Evolutionary conservation across 2,888 invertebrate genomes (phyloP).

Genomic region (Cephonodes hylas): DNA sequence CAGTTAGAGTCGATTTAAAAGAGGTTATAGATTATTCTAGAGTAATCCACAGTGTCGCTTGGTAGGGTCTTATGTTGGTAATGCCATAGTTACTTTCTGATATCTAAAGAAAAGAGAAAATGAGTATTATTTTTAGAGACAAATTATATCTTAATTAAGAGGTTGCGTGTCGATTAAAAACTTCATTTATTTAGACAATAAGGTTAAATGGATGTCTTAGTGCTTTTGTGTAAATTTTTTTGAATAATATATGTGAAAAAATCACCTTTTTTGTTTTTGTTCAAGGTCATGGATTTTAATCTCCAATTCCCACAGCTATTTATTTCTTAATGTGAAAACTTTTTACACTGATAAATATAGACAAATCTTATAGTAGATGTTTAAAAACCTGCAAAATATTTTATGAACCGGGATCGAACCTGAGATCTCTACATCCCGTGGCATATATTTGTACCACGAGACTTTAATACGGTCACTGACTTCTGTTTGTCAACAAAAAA

Average conservation of each 20-base stretch:
- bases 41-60: conserved; percentile 65
- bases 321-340: neutral
- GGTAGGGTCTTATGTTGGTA: conserved; percentile 66
- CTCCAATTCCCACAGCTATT: neutral
- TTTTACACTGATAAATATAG: too few relatives aligned
- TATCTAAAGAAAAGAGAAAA: conserved; percentile 58
- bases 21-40: conserved; percentile 57
- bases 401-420: too few relatives aligned
- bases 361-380: too few relatives aligned
- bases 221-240: conserved; percentile 82
- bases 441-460: too few relatives aligned
- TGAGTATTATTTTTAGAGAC: conserved; percentile 80
- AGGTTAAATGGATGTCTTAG: conserved; percentile 82
- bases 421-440: too few relatives aligned
- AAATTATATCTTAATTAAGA: conserved; percentile 78
- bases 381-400: too few relatives aligned
- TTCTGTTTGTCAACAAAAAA: too few relatives aligned
- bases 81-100: conserved; percentile 70
- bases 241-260: conserved; percentile 82
- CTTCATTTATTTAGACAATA: conserved; percentile 81
- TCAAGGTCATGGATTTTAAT: neutral
- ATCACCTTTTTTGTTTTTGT: conserved; percentile 37
- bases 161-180: conserved; percentile 77
- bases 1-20: conserved; percentile 54
- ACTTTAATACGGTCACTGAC: too few relatives aligned